Conservation (phyloP, 1,140 invertebrate species). For the Acromyrmex charruanus region DNA sequence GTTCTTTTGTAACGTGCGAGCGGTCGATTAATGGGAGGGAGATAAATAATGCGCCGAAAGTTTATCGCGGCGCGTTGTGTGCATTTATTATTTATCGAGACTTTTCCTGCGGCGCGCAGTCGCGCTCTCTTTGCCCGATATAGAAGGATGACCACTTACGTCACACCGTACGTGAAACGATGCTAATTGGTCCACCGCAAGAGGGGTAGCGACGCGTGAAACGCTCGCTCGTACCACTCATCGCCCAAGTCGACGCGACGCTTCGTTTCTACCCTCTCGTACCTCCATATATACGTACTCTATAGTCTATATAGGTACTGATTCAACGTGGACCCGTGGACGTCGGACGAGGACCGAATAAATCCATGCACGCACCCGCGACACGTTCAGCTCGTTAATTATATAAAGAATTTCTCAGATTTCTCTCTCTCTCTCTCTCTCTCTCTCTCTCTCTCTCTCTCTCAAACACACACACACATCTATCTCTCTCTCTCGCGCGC, state of each 20-base stretch:
- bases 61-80: conserved; percentile 34
- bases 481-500: no score
- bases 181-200: conserved; percentile 79
- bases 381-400: conserved; percentile 53
- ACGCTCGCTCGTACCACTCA: conserved; percentile 73
- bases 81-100: conserved; percentile 65
- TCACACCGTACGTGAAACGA: conserved; percentile 75
- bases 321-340: background rate
- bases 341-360: background rate
- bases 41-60: conserved; percentile 60
- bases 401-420: conserved; percentile 55
- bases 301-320: background rate
- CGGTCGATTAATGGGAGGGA: conserved; percentile 45
- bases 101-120: conserved; percentile 60
- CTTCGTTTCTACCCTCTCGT: background rate
- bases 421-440: background rate
- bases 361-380: conserved; percentile 51
- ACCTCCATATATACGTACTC: no score
- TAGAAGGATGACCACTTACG: conserved; percentile 78
- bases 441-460: no score
- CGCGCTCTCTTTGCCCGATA: conserved; percentile 70
- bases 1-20: conserved; percentile 20
- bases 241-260: conserved; percentile 42
- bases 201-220: conserved; percentile 79
- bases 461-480: no score